Percentiles rank a stretch among this genome's conserved stretches.
Evolutionary conservation across 2,888 invertebrate species (phyloP).

Genomic region (Drosophila fungiperda): DNA sequence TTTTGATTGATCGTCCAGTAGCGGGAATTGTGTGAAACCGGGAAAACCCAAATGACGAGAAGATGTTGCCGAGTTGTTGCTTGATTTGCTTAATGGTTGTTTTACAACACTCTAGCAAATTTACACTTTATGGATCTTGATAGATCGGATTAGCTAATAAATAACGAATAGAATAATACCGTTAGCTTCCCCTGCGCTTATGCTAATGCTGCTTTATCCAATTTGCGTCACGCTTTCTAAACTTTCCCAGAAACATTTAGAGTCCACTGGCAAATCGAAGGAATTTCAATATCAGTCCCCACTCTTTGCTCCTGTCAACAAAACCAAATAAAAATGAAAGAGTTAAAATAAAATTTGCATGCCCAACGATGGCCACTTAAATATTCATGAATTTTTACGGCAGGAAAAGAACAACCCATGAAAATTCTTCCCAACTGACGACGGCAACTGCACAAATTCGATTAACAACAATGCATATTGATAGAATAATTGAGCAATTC

Average conservation of each 20-base stretch:
- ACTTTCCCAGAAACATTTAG: constrained; percentile 67
- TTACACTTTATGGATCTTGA: constrained; percentile 16
- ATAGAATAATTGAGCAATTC: constrained; percentile 84
- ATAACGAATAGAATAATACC: constrained; percentile 13
- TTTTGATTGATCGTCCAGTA: constrained; percentile 74
- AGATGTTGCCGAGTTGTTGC: constrained; percentile 23
- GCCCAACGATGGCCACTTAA: constrained; percentile 61
- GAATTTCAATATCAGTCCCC: constrained; percentile 18
- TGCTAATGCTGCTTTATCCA: constrained; percentile 23
- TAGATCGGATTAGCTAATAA: constrained; percentile 29
- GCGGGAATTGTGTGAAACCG: constrained; percentile 28
- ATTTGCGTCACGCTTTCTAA: constrained; percentile 57
- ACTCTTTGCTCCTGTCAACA: background rate
- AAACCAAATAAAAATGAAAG: constrained; percentile 2
- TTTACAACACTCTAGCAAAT: constrained; percentile 43
- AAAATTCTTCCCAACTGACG: background rate
- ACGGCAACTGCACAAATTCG: constrained; percentile 61
- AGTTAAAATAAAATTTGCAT: constrained; percentile 16
- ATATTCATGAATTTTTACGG: constrained; percentile 74
- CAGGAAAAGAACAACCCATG: constrained; percentile 13
- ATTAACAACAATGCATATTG: constrained; percentile 80
- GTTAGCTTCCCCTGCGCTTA: constrained; percentile 15
- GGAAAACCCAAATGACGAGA: constrained; percentile 14
- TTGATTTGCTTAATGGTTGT: constrained; percentile 29
- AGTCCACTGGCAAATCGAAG: constrained; percentile 20